A percentile compares a stretch with the other conserved stretches of the same genome.
phyloP scores from a whole-genome alignment of 2,888 invertebrate species.

The Patella pellucida region DNA sequence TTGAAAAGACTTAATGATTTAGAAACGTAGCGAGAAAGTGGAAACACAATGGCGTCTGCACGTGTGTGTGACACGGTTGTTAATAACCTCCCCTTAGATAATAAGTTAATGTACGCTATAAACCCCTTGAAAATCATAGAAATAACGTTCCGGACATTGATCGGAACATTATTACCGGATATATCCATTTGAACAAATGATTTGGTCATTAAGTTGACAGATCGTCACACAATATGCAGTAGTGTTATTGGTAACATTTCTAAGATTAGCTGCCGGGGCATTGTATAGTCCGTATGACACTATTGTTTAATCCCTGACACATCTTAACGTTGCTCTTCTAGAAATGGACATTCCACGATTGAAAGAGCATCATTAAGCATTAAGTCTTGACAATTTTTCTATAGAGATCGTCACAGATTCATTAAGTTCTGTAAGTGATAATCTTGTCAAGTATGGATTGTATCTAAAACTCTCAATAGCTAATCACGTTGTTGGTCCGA shows the following conservation, averaged over 20 bases:
- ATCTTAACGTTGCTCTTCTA: background rate
- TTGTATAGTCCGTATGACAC: background rate
- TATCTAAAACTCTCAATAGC: too few species aligned
- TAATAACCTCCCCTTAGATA: background rate
- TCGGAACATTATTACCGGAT: background rate
- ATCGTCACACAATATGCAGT: background rate
- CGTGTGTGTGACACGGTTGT: slow-evolving; percentile 9
- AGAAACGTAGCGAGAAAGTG: background rate
- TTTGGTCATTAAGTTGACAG: background rate
- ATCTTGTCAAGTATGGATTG: too few species aligned
- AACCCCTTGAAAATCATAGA: background rate
- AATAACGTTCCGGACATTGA: background rate
- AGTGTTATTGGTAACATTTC: background rate
- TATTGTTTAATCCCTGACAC: background rate
- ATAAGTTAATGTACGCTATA: slow-evolving; percentile 5
- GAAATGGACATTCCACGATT: slow-evolving; percentile 3
- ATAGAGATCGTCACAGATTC: too few species aligned
- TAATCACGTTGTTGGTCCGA: too few species aligned
- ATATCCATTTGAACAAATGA: background rate
- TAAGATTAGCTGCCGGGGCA: background rate
- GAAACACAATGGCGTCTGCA: background rate
- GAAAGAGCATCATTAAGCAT: too few species aligned
- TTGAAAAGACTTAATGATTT: background rate
- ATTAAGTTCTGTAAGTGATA: too few species aligned
- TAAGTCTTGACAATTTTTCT: too few species aligned